Conservation (phyloP, 2,888 invertebrate genomes). For the Dorcus hopei region DNA sequence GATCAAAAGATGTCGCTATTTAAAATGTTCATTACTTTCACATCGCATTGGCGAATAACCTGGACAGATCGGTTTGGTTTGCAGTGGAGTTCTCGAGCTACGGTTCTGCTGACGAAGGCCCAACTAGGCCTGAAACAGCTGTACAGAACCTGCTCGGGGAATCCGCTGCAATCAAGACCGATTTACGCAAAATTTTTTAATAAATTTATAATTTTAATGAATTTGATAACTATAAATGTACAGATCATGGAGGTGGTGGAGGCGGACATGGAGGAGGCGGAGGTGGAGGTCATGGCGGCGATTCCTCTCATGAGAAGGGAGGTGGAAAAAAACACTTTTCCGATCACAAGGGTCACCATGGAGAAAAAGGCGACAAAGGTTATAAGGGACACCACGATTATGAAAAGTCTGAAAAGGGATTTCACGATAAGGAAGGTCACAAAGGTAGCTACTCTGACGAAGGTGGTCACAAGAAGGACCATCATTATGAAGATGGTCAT, state of each 20-base stretch:
- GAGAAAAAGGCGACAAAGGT: conserved; percentile 63
- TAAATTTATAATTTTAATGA: too few relatives aligned
- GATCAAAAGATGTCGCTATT: too few relatives aligned
- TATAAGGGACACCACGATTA: conserved; percentile 65
- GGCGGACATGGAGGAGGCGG: background rate
- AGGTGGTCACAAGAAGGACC: conserved; percentile 59
- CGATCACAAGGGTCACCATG: conserved; percentile 55
- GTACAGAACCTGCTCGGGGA: too few relatives aligned
- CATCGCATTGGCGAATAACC: too few relatives aligned
- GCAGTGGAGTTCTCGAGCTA: too few relatives aligned
- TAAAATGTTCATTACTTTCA: too few relatives aligned
- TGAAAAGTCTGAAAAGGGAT: conserved; percentile 62
- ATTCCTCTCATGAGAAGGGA: conserved; percentile 44
- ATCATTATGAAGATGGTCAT: conserved; percentile 63
- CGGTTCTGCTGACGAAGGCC: too few relatives aligned
- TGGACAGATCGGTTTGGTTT: too few relatives aligned
- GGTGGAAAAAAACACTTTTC: conserved; percentile 57
- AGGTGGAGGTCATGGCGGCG: background rate
- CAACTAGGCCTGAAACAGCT: too few relatives aligned
- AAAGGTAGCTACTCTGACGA: conserved; percentile 62
- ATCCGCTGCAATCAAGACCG: too few relatives aligned
- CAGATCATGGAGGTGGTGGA: background rate
- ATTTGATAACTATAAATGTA: too few relatives aligned
- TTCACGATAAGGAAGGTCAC: conserved; percentile 66
- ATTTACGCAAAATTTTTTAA: too few relatives aligned